Base-by-base conservation (phyloP, 2,888 invertebrate genomes). In the Andrena minutula region DNA sequence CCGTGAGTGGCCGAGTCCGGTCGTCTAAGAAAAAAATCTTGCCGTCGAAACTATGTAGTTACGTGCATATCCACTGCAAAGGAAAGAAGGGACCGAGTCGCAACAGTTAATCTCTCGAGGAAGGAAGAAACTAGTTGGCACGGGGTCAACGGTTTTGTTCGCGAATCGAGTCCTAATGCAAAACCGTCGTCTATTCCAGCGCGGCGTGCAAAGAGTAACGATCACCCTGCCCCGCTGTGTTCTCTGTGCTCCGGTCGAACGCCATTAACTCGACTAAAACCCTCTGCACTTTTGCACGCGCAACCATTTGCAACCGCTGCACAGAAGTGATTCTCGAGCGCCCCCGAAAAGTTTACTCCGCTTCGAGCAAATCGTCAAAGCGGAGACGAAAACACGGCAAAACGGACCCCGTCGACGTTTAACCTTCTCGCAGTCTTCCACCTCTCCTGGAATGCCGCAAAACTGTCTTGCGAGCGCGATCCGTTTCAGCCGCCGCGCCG, bases 71-170 rank as follows among this genome's bases (percentile, higher is more conserved):
- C 12, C 4, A 12, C 12, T 41, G 41, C 12, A 12, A 12, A 41
- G 41, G 41, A 41, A 41, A 41, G 12, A 41, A 12, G 41, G 12
- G 49, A 30, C 41, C 56, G 20, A 28, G 28, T 47, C 3, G 56
- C 49, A 47, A 73, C 53, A 72, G 69, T 79, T 61, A 56, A 82
- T 82, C 82, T 61, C 28, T 68, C 51, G 61, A 20, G 28, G 68
- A 74, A 68, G 61, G 71, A 74, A 75, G 51, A 75, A 79, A 41
- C 16, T 16, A 61, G 56, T 73, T 83, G 83, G 82, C 82, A 78
- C 78, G 26, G 65, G 74, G 63, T 83, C 82, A 83, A 82, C 78
- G 74, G 71, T 83, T 82, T 82, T 75, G 47, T 68, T 30, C 71
- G 41, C 30, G 75, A 65, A 72, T 80, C 69, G 72, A 64, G 65